Percentiles rank a stretch among this genome's conserved stretches.
Evolutionary conservation across 2,888 invertebrate species (phyloP).

Genomic region (Sicus ferrugineus): DNA sequence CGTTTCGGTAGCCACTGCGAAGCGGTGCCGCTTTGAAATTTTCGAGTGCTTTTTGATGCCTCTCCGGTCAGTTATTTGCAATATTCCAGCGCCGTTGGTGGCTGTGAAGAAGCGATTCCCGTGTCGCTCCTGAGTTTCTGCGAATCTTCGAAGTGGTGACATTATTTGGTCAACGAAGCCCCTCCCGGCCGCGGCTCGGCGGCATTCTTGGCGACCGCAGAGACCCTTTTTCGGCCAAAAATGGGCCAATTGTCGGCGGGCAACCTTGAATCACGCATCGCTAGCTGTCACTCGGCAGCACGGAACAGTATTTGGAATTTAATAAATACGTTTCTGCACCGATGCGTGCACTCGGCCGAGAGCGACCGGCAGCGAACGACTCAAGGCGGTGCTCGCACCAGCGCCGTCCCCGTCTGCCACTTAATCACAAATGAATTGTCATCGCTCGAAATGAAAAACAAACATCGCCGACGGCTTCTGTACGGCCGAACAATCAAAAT

Average conservation of each 20-base stretch:
- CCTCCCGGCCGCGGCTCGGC: not conserved
- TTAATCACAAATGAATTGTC: constrained; percentile 49
- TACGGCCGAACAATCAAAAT: constrained; percentile 21
- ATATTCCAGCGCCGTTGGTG: not conserved
- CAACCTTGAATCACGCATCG: constrained; percentile 56
- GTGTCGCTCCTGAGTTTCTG: not conserved
- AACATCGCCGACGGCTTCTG: constrained; percentile 59
- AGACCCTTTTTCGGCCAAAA: no score
- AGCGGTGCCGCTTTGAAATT: constrained; percentile 18
- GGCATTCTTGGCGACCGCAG: not conserved
- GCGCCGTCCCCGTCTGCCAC: not conserved
- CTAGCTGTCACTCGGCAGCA: constrained; percentile 55
- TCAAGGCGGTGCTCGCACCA: not conserved
- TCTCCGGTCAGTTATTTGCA: not conserved
- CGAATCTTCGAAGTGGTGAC: constrained; percentile 14
- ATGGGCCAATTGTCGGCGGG: constrained; percentile 12
- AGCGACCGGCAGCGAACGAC: not conserved
- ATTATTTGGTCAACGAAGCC: constrained; percentile 14
- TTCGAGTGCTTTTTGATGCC: not conserved
- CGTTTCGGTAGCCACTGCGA: constrained; percentile 20
- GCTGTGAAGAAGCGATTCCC: no score
- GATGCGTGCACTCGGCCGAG: constrained; percentile 5
- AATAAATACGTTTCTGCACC: constrained; percentile 19
- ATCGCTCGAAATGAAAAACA: constrained; percentile 58
- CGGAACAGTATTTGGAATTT: constrained; percentile 24